Conservation (phyloP, 2,797 vertebrate genomes). For the Hylomyscus alleni region DNA sequence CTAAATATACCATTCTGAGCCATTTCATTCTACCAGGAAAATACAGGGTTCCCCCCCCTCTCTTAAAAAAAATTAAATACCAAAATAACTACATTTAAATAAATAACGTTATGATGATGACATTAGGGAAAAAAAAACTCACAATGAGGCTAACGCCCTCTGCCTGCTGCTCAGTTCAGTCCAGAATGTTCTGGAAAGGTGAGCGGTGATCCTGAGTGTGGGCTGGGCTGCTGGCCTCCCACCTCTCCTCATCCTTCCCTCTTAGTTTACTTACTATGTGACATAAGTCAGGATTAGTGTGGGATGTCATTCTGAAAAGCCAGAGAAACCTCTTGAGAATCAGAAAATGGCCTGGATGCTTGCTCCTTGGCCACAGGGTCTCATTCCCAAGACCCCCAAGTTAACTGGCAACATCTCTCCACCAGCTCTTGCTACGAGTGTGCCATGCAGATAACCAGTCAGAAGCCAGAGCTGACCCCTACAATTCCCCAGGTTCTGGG, state of each 20-base stretch:
- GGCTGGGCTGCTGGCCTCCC: neutral
- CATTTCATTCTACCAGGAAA: constrained; percentile 89
- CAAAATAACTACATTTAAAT: constrained; percentile 89
- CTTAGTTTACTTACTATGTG: constrained; percentile 39
- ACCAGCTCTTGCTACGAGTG: constrained; percentile 21
- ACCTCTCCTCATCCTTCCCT: neutral
- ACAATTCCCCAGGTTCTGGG: constrained; percentile 54
- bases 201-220: neutral
- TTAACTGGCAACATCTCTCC: constrained; percentile 80
- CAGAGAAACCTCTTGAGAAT: constrained; percentile 80
- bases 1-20: constrained; percentile 90
- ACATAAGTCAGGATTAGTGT: constrained; percentile 82
- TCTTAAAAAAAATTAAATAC: constrained; percentile 84
- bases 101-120: constrained; percentile 89
- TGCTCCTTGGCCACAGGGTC: constrained; percentile 82
- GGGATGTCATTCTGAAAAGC: constrained; percentile 79
- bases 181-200: neutral
- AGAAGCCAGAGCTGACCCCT: neutral
- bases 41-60: constrained; percentile 82
- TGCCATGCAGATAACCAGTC: neutral
- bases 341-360: constrained; percentile 79
- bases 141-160: constrained; percentile 76
- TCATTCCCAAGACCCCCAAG: constrained; percentile 51
- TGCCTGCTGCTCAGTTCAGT: constrained; percentile 60
- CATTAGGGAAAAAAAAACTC: constrained; percentile 79